phyloP scores from a whole-genome alignment of 2,797 vertebrate species.

The Pipistrellus pipistrellus region DNA sequence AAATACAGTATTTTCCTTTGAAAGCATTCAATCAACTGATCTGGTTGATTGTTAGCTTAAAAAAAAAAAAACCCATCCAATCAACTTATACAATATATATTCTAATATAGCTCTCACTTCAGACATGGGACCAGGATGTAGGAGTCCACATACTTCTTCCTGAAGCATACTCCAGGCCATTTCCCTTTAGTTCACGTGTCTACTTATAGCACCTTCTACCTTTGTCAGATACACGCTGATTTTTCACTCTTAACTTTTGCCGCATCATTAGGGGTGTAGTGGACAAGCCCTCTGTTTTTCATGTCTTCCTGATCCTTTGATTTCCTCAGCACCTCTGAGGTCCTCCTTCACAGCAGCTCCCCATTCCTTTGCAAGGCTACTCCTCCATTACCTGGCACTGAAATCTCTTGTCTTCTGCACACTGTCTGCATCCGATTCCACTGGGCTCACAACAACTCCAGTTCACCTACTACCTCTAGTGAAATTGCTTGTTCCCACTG shows the following conservation, averaged over 20 bases:
- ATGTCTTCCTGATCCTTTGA: neutral
- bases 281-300: neutral
- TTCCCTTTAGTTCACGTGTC: neutral
- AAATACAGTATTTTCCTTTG: neutral
- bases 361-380: neutral
- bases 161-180: neutral
- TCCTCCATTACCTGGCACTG: neutral
- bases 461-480: fast-evolving
- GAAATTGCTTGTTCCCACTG: neutral
- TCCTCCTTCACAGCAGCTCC: neutral
- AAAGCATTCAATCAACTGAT: neutral
- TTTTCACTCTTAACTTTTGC: neutral
- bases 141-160: neutral
- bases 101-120: neutral
- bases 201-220: neutral
- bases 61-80: neutral
- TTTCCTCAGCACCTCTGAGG: neutral
- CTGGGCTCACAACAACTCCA: neutral
- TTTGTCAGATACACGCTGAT: neutral
- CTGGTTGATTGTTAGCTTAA: neutral
- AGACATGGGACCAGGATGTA: neutral
- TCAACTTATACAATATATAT: neutral
- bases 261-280: neutral
- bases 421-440: neutral
- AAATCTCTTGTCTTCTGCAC: neutral